Base-by-base conservation (phyloP, 2,113 vertebrate genomes). In the Dromaius novaehollandiae region DNA sequence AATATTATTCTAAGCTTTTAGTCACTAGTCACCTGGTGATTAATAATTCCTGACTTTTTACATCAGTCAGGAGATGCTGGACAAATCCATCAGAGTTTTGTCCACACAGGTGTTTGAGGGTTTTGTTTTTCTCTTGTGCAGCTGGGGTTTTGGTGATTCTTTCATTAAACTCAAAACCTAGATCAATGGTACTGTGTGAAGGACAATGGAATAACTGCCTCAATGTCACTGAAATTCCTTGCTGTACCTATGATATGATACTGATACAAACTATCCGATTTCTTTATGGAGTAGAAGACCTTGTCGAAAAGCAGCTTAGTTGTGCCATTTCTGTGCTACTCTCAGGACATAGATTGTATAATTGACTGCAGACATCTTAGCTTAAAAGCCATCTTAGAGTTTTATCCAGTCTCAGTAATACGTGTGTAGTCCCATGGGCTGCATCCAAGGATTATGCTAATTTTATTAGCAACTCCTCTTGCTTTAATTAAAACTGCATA, bases 391-490 rank as follows among this genome's bases (percentile, higher is more conserved):
- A 26, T 96, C 84, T 89, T 87, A 66, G 90, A 94, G 84, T 91
- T 96, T 96, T 88, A 92, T 94, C 86, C 89, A 96, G 77, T 96
- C 84, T 79, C 92, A 92, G 74, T 94, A 96, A 95, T 87, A 85
- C 0, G 0, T 91, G 46, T 90, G n/a, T 76, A 85, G 84, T 97
- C 96, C 96, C 96, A 92, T 92, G 96, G 97, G 95, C 84, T 94
- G 63, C 21, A 92, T 92, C 75, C 78, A 85, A 96, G 84, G 91
- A 95, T 96, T 93, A 96, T 89, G 89, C 65, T 96, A 96, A 96
- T 96, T 96, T 96, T 96, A 95, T 95, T 97, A 97, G 78, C 84
- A 93, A 92, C 92, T 95, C 50, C 75, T 96, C 78, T 89, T 91
- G 21, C 78, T 91, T 95, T 97, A 97, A 96, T 97, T 97, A 96